Evolutionary conservation across 2,113 vertebrate species (phyloP).

Genomic region (Colossoma macropomum): DNA sequence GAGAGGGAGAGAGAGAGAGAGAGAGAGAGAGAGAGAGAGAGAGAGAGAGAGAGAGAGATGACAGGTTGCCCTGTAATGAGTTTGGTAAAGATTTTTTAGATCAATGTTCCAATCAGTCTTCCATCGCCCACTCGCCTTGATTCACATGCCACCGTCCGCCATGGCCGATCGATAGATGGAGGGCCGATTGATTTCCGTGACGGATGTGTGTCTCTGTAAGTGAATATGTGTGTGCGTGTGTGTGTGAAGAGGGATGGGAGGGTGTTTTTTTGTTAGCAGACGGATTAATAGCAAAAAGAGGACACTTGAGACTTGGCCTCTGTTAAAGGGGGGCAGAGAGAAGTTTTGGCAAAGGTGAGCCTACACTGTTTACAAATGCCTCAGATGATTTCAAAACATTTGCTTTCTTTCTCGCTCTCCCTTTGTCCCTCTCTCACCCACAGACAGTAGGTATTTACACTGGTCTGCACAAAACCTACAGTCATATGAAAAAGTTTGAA

Average conservation of each 20-base stretch:
- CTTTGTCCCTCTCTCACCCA: background rate
- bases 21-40: background rate
- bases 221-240: slow-evolving; percentile 32
- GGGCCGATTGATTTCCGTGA: slow-evolving; percentile 70
- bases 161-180: slow-evolving; percentile 66
- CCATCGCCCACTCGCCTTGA: slow-evolving; percentile 66
- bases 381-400: background rate
- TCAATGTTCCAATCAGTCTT: slow-evolving; percentile 76
- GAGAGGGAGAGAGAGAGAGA: background rate
- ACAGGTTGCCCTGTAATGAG: slow-evolving; percentile 76
- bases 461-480: background rate
- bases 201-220: slow-evolving; percentile 29
- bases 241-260: background rate
- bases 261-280: slow-evolving; percentile 33
- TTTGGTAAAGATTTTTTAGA: slow-evolving; percentile 78
- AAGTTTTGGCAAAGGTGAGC: background rate
- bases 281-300: slow-evolving; percentile 51
- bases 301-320: background rate
- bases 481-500: background rate
- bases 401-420: background rate
- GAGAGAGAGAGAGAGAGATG: slow-evolving; percentile 51
- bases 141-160: slow-evolving; percentile 68
- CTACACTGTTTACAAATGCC: background rate
- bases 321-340: background rate
- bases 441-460: background rate